Evolutionary conservation across 23 tunicate species (phyloP).

Genomic region (Corella eumyota): DNA sequence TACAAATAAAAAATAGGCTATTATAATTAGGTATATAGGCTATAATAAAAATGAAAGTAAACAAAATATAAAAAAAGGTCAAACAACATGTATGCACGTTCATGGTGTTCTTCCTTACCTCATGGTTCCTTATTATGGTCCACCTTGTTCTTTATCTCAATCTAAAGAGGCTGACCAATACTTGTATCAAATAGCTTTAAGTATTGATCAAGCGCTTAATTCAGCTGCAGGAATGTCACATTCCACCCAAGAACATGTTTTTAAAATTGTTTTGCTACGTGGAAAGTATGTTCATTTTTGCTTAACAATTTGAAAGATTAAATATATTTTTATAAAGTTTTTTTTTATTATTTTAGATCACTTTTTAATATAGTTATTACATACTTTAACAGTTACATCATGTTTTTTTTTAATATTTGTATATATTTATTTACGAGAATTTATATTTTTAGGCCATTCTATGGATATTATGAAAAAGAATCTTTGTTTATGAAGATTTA

Average conservation of each 20-base stretch:
- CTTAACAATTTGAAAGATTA: too few species aligned
- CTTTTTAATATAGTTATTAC: too few species aligned
- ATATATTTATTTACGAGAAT: neutral
- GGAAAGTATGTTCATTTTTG: conserved; percentile 53
- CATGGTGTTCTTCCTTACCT: conserved; percentile 86
- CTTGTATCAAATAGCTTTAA: conserved; percentile 35
- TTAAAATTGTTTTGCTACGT: conserved; percentile 38
- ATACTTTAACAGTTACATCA: too few species aligned
- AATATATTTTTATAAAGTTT: too few species aligned
- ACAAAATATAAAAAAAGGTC: too few species aligned
- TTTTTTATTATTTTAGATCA: too few species aligned
- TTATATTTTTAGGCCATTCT: conserved; percentile 44
- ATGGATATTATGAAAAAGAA: conserved; percentile 66
- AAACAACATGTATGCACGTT: conserved; percentile 58
- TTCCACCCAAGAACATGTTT: conserved; percentile 52
- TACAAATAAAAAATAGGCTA: too few species aligned
- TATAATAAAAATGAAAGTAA: too few species aligned
- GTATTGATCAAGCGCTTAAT: conserved; percentile 65
- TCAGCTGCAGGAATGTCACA: conserved; percentile 11
- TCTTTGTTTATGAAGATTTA: conserved; percentile 67
- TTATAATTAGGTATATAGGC: too few species aligned
- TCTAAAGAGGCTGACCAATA: conserved; percentile 16
- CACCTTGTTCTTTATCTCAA: conserved; percentile 17
- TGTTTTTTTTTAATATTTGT: too few species aligned
- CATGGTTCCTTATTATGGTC: conserved; percentile 58